These are phyloP conservation scores for Telenomus remus DNA, from an alignment of 1,140 invertebrate genomes.

Conservation along the genomic window DNA sequence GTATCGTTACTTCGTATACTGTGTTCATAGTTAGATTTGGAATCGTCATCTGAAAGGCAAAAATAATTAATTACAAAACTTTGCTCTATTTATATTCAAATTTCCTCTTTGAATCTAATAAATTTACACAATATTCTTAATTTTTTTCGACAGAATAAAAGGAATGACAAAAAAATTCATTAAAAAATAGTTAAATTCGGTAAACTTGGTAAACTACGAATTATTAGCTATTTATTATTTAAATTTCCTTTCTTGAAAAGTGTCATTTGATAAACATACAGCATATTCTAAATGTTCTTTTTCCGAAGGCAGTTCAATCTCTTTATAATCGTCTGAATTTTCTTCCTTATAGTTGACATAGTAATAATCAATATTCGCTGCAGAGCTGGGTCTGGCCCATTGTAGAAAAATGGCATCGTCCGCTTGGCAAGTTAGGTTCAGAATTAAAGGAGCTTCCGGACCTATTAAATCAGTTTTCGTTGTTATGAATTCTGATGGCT, in stretches of 20 bases:
- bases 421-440: slow-evolving; percentile 88
- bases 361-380: slow-evolving; percentile 87
- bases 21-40: slow-evolving; percentile 85
- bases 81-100: neutral
- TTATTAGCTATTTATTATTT: too few relatives aligned
- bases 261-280: slow-evolving; percentile 66
- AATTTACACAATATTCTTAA: too few relatives aligned
- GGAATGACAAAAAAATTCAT: too few relatives aligned
- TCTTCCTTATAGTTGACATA: slow-evolving; percentile 83
- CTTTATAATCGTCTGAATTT: slow-evolving; percentile 77
- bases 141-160: too few relatives aligned
- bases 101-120: too few relatives aligned
- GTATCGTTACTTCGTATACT: slow-evolving; percentile 84
- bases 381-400: slow-evolving; percentile 85
- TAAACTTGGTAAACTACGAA: too few relatives aligned
- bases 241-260: too few relatives aligned
- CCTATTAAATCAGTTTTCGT: slow-evolving; percentile 88
- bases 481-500: slow-evolving; percentile 82
- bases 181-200: too few relatives aligned
- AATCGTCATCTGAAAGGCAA: slow-evolving; percentile 79
- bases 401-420: slow-evolving; percentile 86
- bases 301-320: slow-evolving; percentile 79
- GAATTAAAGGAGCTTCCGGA: slow-evolving; percentile 85
- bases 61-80: neutral
- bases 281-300: slow-evolving; percentile 78